Base-by-base conservation (phyloP, 2,888 invertebrate species). In the Prosopocoilus inquinatus region DNA sequence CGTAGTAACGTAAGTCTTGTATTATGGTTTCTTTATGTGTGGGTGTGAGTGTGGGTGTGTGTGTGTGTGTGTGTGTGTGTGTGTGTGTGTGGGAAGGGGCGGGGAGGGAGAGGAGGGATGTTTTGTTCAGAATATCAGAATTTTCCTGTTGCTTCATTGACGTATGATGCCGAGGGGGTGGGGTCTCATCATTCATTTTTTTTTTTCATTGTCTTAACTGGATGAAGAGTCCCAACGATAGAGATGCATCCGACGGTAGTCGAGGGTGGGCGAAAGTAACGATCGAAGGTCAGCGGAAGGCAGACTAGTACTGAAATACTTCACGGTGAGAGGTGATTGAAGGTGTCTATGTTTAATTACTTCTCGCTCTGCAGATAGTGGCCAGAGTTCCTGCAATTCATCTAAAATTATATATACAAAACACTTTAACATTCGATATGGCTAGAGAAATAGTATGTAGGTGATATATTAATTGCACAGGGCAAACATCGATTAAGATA, bases 331-430 rank as follows among this genome's bases (percentile, higher is more conserved):
- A 65, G 84, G 85, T 72, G 84, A 84, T 78, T 84, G 84, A 74
- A 85, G 79, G 77, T 85, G 85, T 75, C 82, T 80, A 78, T 86
- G 86, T 76, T 80, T 81, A 72, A 84, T 85, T 75, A 84, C 83
- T 81, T 88, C 84, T 72, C 84, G 81, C 82, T 84, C 84, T 75
- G 80, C 81, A 81, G 83, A 81, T 72, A 81, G 75, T 73, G 80
- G 80, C 81, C 82, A 82, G 68, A 82, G 77, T 75, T 83, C 83
- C 83, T 83, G 64, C 64, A 67, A 70, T 65, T 48, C 48, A 60
- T 50, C 51, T 56, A 56, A 51, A 55, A 33, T 55, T 50, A 55
- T 50, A 55, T 55, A 55, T 46, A 53, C 20, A 15, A 9, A 38
- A 38, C 13, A 15, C 16, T 15, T 15, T 15, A 41, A 41, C 41